A percentile compares a stretch with the other conserved stretches of the same genome.
phyloP scores from a whole-genome alignment of 2,113 vertebrate genomes.

The Puffinus mauretanicus region DNA sequence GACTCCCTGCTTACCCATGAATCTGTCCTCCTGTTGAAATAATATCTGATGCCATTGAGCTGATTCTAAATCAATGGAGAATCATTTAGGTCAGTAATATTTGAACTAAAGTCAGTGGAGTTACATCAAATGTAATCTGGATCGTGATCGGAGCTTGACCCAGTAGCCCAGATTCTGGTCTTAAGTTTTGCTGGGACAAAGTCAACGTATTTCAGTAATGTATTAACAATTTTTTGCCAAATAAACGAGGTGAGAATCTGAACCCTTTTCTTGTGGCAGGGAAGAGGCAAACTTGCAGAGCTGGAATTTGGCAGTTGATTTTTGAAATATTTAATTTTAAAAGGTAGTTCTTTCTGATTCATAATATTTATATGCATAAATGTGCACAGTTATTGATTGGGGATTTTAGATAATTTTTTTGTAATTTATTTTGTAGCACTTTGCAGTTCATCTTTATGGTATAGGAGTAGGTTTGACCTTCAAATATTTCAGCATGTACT shows the following conservation, averaged over 20 bases:
- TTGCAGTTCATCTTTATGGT: conserved; percentile 67
- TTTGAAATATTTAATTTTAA: conserved; percentile 24
- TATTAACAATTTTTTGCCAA: background rate
- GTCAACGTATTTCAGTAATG: background rate
- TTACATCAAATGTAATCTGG: background rate
- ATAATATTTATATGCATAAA: conserved; percentile 34
- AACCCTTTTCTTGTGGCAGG: background rate
- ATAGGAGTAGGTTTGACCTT: conserved; percentile 42
- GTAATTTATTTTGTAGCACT: conserved; percentile 55
- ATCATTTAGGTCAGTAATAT: background rate
- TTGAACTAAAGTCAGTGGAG: conserved; percentile 43
- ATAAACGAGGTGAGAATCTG: conserved; percentile 4
- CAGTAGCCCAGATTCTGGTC: background rate
- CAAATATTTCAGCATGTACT: conserved; percentile 56
- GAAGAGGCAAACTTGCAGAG: background rate
- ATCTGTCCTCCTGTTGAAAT: background rate
- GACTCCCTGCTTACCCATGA: background rate
- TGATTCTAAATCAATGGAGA: background rate
- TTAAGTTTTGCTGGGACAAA: background rate
- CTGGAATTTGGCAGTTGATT: conserved; percentile 21
- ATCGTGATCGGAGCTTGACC: background rate
- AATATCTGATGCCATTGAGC: background rate
- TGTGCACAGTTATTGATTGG: background rate
- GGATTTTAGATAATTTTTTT: background rate
- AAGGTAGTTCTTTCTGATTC: background rate